phyloP scores from a whole-genome alignment of 2,888 invertebrate genomes.

The Tinea trinotella region DNA sequence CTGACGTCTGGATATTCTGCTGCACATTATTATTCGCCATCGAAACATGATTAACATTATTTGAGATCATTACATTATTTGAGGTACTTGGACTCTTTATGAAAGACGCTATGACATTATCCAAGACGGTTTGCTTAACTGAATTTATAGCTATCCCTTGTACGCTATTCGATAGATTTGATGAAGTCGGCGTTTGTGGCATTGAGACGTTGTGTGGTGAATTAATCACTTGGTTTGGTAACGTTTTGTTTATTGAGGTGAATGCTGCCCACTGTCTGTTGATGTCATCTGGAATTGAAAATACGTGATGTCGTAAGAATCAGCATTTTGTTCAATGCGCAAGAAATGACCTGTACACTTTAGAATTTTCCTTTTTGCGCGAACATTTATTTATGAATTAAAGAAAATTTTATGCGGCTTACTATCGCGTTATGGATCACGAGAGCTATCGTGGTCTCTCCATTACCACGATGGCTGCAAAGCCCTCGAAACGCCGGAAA shows the following conservation, averaged over 20 bases:
- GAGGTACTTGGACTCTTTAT: constrained; percentile 51
- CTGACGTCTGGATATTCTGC: constrained; percentile 27
- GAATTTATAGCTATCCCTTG: constrained; percentile 57
- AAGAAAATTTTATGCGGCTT: no score
- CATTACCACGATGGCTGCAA: no score
- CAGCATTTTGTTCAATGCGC: no score
- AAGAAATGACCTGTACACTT: no score
- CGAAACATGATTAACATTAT: constrained; percentile 26
- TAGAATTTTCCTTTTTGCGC: no score
- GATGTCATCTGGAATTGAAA: constrained; percentile 46
- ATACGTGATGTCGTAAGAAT: no score
- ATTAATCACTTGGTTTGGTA: constrained; percentile 36
- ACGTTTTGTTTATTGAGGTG: constrained; percentile 41
- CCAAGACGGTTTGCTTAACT: constrained; percentile 47
- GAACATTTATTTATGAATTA: no score
- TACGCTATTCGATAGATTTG: constrained; percentile 53
- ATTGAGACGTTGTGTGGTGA: constrained; percentile 36
- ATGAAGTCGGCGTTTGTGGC: constrained; percentile 37
- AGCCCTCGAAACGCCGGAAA: no score
- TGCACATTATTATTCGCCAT: not conserved
- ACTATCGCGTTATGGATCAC: no score
- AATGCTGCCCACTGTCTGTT: constrained; percentile 59
- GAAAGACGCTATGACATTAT: constrained; percentile 58
- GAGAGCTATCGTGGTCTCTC: no score
- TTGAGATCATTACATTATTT: constrained; percentile 51